phyloP scores from a whole-genome alignment of 2,113 vertebrate species.

The Aythya baeri region DNA sequence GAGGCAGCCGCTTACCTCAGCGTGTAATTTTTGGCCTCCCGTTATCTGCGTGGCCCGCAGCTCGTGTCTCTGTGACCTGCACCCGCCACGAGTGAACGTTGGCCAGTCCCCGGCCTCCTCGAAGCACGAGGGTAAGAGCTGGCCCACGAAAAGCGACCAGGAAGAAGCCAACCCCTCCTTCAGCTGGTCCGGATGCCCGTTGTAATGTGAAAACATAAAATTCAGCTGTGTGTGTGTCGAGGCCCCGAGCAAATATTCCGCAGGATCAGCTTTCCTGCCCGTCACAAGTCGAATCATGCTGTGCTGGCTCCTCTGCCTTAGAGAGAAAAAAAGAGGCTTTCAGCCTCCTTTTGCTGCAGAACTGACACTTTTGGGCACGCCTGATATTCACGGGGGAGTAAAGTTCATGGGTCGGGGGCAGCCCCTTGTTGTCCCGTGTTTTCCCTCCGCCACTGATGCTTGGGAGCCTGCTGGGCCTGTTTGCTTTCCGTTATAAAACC shows the following conservation, averaged over 20 bases:
- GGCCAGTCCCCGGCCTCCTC: background rate
- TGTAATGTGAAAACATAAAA: rapidly evolving
- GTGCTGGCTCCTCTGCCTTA: background rate
- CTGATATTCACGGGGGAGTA: background rate
- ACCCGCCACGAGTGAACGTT: rapidly evolving
- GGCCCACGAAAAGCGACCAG: background rate
- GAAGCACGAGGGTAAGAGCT: background rate
- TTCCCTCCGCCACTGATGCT: background rate
- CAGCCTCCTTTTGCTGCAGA: background rate
- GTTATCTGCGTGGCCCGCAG: constrained; percentile 37
- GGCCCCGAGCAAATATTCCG: background rate
- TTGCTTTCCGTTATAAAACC: background rate
- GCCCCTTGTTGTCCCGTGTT: background rate
- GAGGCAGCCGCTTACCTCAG: constrained; percentile 32
- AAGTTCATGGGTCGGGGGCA: background rate
- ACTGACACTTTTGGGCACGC: background rate
- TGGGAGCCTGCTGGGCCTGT: background rate
- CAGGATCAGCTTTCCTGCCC: background rate
- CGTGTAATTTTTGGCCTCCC: background rate
- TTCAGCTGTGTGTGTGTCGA: background rate
- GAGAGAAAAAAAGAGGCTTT: background rate
- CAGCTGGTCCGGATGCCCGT: rapidly evolving
- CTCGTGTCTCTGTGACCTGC: constrained; percentile 25
- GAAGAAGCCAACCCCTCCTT: background rate
- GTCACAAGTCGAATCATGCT: background rate